Base-by-base conservation (phyloP, 2,797 vertebrate genomes). In the Acropternis orthonyx region DNA sequence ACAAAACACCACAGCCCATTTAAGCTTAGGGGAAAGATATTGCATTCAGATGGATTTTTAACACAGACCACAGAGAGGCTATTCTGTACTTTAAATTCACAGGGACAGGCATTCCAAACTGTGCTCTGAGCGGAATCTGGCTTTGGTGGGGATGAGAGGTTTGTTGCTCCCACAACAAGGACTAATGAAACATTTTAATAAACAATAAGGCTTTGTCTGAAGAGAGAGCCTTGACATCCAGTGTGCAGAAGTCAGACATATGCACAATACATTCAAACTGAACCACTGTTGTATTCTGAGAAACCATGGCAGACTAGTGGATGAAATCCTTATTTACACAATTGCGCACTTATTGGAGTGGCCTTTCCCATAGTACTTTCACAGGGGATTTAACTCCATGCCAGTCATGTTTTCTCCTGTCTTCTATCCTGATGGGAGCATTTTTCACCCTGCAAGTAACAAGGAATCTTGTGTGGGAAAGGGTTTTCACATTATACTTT, bases 31-130 rank as follows among this genome's bases (percentile, higher is more conserved):
- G 44, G 32, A 93, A 90, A 90, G 79, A 78, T 73, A 66, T 21
- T 66, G 52, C 90, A 78, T 95, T 97, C 92, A 90, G 67, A 95
- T 79, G 63, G 90, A 69, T 84, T 95, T 94, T 95, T 92, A 93
- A 55, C 48, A 62, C 39, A 86, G 77, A 67, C 90, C 88, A 97
- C 95, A 97, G 94, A 95, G 74, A 85, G 76, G 43, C 92, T 95
- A 94, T 96, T 97, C 88, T 96, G 80, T 69, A 73, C 62, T 95
- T 94, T 69, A 95, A 92, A 95, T 95, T 93, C 73, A 92, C 92
- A 95, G 90, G 85, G 58, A 79, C 71, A 59, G 76, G 92, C 93
- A 91, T 95, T 96, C 93, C 92, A 95, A 94, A 84, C 69, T 23
- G 6, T 86, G 43, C 59, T 94, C 76, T 62, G 66, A 90, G 85